These are phyloP conservation scores for Achroia grisella DNA, from an alignment of 1,140 invertebrate species.

Conservation along the genomic window DNA sequence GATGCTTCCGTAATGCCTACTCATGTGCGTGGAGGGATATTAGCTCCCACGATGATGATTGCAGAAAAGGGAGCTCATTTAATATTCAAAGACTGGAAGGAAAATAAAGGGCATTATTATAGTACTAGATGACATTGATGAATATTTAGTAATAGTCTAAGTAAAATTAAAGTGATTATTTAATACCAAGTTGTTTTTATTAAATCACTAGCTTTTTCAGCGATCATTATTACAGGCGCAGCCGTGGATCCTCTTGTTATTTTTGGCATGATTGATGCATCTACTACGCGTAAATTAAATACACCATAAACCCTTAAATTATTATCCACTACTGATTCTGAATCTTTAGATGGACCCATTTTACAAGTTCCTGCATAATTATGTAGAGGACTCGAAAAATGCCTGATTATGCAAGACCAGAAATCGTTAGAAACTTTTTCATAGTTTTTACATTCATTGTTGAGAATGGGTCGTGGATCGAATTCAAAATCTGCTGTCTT, in stretches of 20 bases:
- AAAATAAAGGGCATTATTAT: slow-evolving; percentile 45
- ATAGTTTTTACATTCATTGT: slow-evolving; percentile 71
- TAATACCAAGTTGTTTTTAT: slow-evolving; percentile 80
- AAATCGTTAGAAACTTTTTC: slow-evolving; percentile 79
- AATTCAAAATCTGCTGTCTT: slow-evolving; percentile 62
- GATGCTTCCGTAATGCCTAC: slow-evolving; percentile 72
- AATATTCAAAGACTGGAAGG: slow-evolving; percentile 63
- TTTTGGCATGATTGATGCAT: slow-evolving; percentile 85
- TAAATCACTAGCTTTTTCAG: slow-evolving; percentile 89
- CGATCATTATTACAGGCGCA: slow-evolving; percentile 88
- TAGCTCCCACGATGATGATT: slow-evolving; percentile 72
- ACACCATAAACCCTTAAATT: slow-evolving; percentile 82
- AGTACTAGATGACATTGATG: slow-evolving; percentile 19
- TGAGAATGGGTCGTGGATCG: slow-evolving; percentile 58
- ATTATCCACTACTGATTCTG: slow-evolving; percentile 83
- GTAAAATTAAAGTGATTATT: slow-evolving; percentile 36
- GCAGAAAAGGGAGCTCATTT: slow-evolving; percentile 70
- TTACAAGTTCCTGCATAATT: slow-evolving; percentile 84
- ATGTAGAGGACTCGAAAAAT: slow-evolving; percentile 78
- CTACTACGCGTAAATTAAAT: slow-evolving; percentile 80
- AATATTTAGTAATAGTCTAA: slow-evolving; percentile 33
- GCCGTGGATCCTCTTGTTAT: slow-evolving; percentile 82
- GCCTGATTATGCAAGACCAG: slow-evolving; percentile 83
- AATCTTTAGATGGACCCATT: slow-evolving; percentile 83
- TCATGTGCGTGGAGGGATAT: slow-evolving; percentile 67